phyloP scores from a whole-genome alignment of 2,888 invertebrate genomes.

The Eilema caniola region DNA sequence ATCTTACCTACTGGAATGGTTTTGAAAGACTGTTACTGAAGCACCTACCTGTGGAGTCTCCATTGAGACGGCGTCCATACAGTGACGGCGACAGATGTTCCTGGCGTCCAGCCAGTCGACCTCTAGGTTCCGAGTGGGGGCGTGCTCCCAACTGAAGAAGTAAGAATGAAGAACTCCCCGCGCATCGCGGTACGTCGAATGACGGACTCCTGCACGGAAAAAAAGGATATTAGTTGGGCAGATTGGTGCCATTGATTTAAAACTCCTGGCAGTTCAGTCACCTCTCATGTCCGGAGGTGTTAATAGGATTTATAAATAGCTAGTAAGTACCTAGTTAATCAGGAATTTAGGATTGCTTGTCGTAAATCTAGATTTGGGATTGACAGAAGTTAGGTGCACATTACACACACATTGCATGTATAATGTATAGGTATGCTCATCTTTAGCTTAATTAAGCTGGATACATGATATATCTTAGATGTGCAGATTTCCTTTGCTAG shows the following conservation, averaged over 20 bases:
- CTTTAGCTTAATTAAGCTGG: no score
- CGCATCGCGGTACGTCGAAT: constrained; percentile 95
- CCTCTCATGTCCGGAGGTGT: not conserved
- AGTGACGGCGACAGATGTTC: constrained; percentile 96
- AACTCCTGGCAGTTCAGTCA: not conserved
- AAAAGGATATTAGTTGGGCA: not conserved
- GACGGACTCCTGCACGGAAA: constrained; percentile 90
- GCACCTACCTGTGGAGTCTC: constrained; percentile 92
- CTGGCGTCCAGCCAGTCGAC: constrained; percentile 97
- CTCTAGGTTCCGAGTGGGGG: constrained; percentile 92
- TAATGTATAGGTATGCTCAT: no score
- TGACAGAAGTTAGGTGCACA: not conserved
- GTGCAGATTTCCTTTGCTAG: not conserved
- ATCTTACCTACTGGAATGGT: no score
- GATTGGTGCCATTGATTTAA: not conserved
- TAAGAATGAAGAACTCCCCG: constrained; percentile 96
- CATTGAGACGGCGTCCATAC: constrained; percentile 97
- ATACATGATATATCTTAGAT: not conserved
- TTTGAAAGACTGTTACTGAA: not conserved
- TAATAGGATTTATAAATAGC: not conserved
- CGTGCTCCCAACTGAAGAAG: constrained; percentile 97
- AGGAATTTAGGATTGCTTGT: no score
- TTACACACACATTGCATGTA: no score
- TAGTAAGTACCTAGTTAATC: not conserved
- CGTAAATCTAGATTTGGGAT: no score